Conservation (phyloP, 1,140 invertebrate species). For the Brachionus manjavacas region DNA sequence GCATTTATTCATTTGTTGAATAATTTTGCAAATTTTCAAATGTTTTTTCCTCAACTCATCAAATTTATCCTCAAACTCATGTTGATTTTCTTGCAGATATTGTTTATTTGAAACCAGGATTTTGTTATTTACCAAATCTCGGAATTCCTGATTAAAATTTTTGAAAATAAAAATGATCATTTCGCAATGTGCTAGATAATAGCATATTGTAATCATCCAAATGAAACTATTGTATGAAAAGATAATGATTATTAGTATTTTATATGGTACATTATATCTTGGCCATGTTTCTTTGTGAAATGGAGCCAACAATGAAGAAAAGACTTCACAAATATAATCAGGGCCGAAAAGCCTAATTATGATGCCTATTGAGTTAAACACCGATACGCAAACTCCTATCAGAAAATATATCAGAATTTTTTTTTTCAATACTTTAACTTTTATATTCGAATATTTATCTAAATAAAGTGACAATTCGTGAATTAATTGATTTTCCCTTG, state of each 20-base stretch:
- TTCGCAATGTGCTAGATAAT: conserved; percentile 10
- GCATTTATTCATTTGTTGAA: conserved; percentile 4
- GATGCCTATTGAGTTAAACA: neutral
- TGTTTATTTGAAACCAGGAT: neutral
- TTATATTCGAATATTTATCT: neutral
- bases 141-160: conserved; percentile 1
- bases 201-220: neutral
- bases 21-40: neutral
- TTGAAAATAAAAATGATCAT: conserved; percentile 19
- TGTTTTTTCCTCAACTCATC: conserved; percentile 14
- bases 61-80: conserved; percentile 6
- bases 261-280: neutral
- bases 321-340: neutral
- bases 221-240: neutral
- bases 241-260: neutral
- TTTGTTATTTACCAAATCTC: neutral
- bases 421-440: neutral
- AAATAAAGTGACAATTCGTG: neutral
- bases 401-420: neutral
- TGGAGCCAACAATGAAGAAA: neutral
- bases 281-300: conserved; percentile 19
- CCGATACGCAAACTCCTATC: neutral
- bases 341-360: neutral
- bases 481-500: neutral
- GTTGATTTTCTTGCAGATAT: neutral